Percentiles rank a stretch among this genome's conserved stretches.
These are phyloP conservation scores for Sarcophaga bullata DNA, from an alignment of 1,140 invertebrate genomes.

Conservation along the genomic window DNA sequence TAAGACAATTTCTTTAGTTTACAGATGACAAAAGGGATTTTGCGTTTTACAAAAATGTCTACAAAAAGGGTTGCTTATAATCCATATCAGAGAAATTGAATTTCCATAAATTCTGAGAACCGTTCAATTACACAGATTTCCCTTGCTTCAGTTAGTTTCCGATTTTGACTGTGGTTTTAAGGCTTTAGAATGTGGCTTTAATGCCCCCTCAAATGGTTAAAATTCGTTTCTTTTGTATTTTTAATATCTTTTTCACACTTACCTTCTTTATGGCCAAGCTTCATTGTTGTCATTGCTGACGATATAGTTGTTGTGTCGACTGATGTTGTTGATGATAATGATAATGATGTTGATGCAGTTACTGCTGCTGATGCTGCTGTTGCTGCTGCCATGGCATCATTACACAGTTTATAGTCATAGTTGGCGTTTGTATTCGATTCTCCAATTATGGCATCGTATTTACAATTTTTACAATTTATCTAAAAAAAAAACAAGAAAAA, in stretches of 20 bases:
- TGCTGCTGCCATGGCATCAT: not conserved
- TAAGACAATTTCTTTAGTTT: no score
- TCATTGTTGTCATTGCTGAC: constrained; percentile 47
- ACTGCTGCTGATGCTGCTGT: constrained; percentile 42
- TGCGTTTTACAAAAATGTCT: no score
- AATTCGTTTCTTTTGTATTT: constrained; percentile 44
- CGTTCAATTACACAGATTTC: no score
- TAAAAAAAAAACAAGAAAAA: constrained; percentile 28
- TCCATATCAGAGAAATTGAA: no score
- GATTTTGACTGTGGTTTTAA: no score
- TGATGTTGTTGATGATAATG: constrained; percentile 42
- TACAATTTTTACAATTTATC: constrained; percentile 59
- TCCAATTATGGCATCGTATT: constrained; percentile 58
- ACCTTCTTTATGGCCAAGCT: constrained; percentile 54
- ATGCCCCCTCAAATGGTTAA: not conserved
- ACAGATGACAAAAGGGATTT: no score
- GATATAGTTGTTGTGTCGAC: constrained; percentile 20
- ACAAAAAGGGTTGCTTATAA: no score
- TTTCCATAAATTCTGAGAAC: no score
- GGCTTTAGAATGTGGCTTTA: no score
- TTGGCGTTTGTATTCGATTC: constrained; percentile 56
- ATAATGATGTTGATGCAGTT: not conserved
- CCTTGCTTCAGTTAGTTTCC: no score
- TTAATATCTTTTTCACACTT: constrained; percentile 44
- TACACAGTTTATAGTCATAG: constrained; percentile 52